Evolutionary conservation across 2,113 vertebrate species (phyloP).

Genomic region (Pachypanchax playfairii): DNA sequence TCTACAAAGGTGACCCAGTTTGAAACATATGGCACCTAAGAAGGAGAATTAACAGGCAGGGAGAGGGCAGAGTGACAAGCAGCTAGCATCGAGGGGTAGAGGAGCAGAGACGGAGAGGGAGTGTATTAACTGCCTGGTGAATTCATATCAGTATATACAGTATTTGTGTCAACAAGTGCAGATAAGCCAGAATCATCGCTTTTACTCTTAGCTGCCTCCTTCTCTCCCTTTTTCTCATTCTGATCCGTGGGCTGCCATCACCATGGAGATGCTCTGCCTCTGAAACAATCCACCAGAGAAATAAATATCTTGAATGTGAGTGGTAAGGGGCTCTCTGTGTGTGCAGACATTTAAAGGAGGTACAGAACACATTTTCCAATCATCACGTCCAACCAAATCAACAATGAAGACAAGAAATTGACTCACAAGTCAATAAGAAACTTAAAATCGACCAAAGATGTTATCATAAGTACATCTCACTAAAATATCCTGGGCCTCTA

Average conservation of each 20-base stretch:
- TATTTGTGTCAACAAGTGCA: constrained; percentile 74
- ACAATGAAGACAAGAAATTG: constrained; percentile 49
- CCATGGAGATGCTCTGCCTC: constrained; percentile 81
- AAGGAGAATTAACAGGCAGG: constrained; percentile 4
- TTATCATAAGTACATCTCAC: constrained; percentile 61
- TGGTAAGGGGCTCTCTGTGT: constrained; percentile 23
- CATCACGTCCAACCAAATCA: constrained; percentile 36
- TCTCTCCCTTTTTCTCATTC: constrained; percentile 53
- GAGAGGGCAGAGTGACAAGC: constrained; percentile 11
- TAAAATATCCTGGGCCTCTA: constrained; percentile 46
- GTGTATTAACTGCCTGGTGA: constrained; percentile 37
- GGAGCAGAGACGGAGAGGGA: constrained; percentile 8
- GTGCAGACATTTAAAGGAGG: constrained; percentile 32
- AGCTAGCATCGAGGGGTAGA: constrained; percentile 14
- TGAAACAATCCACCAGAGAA: constrained; percentile 70
- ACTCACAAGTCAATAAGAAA: constrained; percentile 36
- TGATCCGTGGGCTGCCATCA: constrained; percentile 77
- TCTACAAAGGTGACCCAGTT: constrained; percentile 20
- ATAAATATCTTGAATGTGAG: constrained; percentile 65
- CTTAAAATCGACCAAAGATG: constrained; percentile 53
- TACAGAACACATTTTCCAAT: constrained; percentile 17
- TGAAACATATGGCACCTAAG: constrained; percentile 11
- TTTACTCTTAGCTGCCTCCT: constrained; percentile 35
- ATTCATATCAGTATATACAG: constrained; percentile 32
- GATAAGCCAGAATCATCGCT: constrained; percentile 61